Conservation (phyloP, 2,113 vertebrate genomes). For the Motacilla tschutschensis region DNA sequence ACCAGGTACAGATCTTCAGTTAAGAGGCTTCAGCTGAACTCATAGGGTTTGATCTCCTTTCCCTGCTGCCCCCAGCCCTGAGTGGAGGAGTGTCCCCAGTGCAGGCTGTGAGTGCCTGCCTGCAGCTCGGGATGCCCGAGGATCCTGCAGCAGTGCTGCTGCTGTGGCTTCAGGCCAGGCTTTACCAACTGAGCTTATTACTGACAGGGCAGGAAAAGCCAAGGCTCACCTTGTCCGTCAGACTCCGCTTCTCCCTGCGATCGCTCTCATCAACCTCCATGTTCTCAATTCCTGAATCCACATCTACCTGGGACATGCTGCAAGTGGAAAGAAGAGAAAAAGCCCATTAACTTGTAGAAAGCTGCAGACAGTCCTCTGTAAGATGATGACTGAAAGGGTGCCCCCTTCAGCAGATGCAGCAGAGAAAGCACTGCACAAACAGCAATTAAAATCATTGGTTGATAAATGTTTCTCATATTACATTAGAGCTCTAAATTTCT, state of each 20-base stretch:
- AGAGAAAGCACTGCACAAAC: not conserved
- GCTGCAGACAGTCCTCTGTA: not conserved
- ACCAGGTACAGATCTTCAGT: not conserved
- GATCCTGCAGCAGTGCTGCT: not conserved
- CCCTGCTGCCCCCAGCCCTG: not conserved
- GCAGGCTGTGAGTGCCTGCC: not conserved
- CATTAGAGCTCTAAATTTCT: not conserved
- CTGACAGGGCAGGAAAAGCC: not conserved
- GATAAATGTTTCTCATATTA: not conserved
- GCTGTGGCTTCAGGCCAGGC: not conserved
- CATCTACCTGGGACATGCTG: conserved; percentile 98
- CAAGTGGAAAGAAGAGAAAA: conserved; percentile 18
- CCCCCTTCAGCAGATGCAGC: not conserved
- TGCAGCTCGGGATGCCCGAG: not conserved
- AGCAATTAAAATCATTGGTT: not conserved
- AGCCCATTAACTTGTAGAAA: not conserved
- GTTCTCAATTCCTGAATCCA: conserved; percentile 99
- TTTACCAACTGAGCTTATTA: not conserved
- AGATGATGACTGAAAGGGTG: not conserved
- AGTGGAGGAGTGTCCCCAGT: not conserved
- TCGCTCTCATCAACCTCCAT: conserved; percentile 98
- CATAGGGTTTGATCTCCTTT: not conserved
- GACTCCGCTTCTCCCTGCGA: conserved; percentile 93
- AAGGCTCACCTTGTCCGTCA: conserved; percentile 88
- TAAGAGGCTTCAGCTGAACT: not conserved